Conservation (phyloP, 2,888 invertebrate species). For the Poecilobothrus nobilitatus region DNA sequence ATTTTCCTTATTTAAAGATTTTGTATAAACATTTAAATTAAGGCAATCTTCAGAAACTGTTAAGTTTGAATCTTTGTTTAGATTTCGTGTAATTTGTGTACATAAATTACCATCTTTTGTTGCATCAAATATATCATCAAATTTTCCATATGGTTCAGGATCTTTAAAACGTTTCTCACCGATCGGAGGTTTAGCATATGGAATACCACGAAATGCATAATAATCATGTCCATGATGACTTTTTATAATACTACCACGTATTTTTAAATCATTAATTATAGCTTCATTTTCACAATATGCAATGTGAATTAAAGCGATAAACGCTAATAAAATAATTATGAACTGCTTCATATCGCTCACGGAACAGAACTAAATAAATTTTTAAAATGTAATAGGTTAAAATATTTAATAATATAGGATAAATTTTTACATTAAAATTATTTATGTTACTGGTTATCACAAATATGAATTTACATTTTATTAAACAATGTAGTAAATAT, state of each 20-base stretch:
- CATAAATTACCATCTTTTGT: conserved; percentile 42
- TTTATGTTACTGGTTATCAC: too few species aligned
- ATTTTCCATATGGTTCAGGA: conserved; percentile 31
- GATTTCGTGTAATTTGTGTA: conserved; percentile 26
- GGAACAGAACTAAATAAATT: too few species aligned
- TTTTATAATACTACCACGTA: conserved; percentile 41
- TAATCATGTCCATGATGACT: conserved; percentile 41
- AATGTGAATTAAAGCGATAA: too few species aligned
- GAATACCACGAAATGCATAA: conserved; percentile 45
- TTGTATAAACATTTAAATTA: conserved; percentile 52
- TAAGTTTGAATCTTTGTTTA: background rate
- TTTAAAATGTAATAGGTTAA: too few species aligned
- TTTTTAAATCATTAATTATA: conserved; percentile 15
- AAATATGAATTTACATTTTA: too few species aligned
- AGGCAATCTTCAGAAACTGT: conserved; percentile 56
- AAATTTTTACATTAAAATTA: too few species aligned
- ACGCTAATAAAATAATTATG: too few species aligned
- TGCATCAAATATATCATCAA: conserved; percentile 40
- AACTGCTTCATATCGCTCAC: too few species aligned
- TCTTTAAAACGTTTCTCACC: conserved; percentile 43
- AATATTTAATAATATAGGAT: too few species aligned
- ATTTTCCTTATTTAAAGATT: conserved; percentile 18
- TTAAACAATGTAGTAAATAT: too few species aligned
- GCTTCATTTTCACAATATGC: background rate
- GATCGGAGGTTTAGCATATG: conserved; percentile 44